phyloP scores from a whole-genome alignment of 2,113 vertebrate species.

The Prietella phreatophila region DNA sequence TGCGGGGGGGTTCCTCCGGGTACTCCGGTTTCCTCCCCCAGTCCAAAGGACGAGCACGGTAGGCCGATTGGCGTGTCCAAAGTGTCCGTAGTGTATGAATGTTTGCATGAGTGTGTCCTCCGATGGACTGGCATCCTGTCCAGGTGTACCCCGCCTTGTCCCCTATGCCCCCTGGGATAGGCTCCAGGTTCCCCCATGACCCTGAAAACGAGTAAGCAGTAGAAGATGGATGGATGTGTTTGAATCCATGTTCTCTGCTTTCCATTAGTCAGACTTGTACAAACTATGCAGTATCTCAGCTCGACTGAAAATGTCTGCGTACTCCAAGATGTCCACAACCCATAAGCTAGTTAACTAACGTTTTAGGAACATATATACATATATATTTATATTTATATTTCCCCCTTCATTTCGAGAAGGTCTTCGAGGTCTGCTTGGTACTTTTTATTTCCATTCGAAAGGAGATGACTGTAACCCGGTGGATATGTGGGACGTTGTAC shows the following conservation, averaged over 20 bases:
- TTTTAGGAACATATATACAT: neutral
- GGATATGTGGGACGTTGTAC: neutral
- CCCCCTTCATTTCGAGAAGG: too few relatives aligned
- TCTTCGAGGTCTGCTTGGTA: neutral
- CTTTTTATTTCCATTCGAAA: neutral
- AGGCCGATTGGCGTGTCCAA: too few relatives aligned
- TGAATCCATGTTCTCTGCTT: conserved; percentile 4
- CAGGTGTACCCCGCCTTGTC: too few relatives aligned
- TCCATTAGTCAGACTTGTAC: conserved; percentile 22
- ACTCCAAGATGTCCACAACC: conserved; percentile 53
- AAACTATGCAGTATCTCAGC: neutral
- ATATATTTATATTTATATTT: neutral
- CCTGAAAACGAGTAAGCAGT: too few relatives aligned
- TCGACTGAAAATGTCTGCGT: conserved; percentile 50
- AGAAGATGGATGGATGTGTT: neutral
- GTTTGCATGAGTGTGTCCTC: too few relatives aligned
- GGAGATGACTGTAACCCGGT: conserved; percentile 31
- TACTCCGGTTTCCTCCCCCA: too few relatives aligned
- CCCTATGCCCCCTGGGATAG: too few relatives aligned
- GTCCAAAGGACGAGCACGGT: too few relatives aligned
- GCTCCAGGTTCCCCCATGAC: too few relatives aligned
- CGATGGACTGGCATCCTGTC: too few relatives aligned
- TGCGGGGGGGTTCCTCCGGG: too few relatives aligned
- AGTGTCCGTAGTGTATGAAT: too few relatives aligned
- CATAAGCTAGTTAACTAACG: conserved; percentile 57